Evolutionary conservation across 1,140 invertebrate genomes (phyloP), one percentile per base, ranked within the genome.

Genomic region (Bombus sylvicola): DNA sequence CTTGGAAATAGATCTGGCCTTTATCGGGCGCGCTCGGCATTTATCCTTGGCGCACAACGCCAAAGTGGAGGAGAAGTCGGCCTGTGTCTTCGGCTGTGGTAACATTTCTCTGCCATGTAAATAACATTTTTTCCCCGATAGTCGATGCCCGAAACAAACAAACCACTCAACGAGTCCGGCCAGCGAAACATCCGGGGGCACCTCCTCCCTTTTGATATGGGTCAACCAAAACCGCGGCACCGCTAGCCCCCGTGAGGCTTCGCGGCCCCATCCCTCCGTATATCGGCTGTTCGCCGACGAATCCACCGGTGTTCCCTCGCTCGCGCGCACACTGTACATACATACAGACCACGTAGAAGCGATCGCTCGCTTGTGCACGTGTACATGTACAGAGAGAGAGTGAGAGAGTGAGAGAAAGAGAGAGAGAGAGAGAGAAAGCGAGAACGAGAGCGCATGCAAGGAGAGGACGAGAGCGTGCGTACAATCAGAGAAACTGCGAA

Each of bases 401-500:
- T 10, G 39, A 31, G 6, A 15, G 64, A 28, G 6, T 2, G 2
- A 9, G 25, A 8, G 57, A 25, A 25, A 12, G 10, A 59, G 57
- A 15, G 3, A 18, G 3, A n/a, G 1, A 41, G 9, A 28, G 5
- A 18, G n/a, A 10, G 1, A 75, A 25, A 18, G 47, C 57, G 22
- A 34, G 53, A 37, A 53, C 34, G 76, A 37, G 80, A 47, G 83
- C 73, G 89, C 47, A n/a, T 15, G 18, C 8, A 75, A 25, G 18
- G 47, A 75, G n/a, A 34, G 53, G 43, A 53, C 34, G 76, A 31
- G 76, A 47, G 83, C 73, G 89, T 82, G 81, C 75, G 73, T 85
- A 89, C 74, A 91, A 91, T 90, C 77, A 87, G 77, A 90, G 88
- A 89, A 91, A 91, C 88, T 89, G 88, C 84, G 82, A 90, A 89